Evolutionary conservation across 2,888 invertebrate species (phyloP).

Genomic region (Tupiocoris notatus): DNA sequence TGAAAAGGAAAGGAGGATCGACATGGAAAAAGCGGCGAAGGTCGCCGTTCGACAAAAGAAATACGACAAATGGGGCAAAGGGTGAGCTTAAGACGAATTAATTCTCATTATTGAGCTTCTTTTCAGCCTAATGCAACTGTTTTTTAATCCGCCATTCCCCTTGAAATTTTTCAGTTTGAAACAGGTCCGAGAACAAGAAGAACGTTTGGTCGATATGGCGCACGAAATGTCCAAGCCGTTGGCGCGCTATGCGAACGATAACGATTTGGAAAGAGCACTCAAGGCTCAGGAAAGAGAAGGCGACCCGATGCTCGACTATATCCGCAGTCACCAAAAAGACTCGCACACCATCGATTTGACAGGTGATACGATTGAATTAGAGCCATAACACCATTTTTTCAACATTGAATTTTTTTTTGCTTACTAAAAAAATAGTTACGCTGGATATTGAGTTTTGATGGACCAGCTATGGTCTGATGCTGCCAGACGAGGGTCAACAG

Average conservation of each 20-base stretch:
- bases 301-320: conserved; percentile 92
- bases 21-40: conserved; percentile 66
- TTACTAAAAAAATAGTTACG: too few species aligned
- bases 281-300: conserved; percentile 75
- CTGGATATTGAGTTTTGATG: too few species aligned
- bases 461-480: too few species aligned
- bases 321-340: conserved; percentile 68
- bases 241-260: conserved; percentile 84
- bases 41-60: conserved; percentile 68
- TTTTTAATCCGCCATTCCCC: too few species aligned
- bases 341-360: conserved; percentile 49
- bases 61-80: conserved; percentile 81
- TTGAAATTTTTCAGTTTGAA: conserved; percentile 67
- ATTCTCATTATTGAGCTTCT: too few species aligned
- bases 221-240: conserved; percentile 89
- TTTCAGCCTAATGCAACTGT: too few species aligned
- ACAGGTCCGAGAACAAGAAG: conserved; percentile 73
- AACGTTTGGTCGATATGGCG: conserved; percentile 68
- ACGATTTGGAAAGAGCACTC: conserved; percentile 77
- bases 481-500: too few species aligned
- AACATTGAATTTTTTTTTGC: too few species aligned
- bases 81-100: too few species aligned
- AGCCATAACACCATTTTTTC: too few species aligned
- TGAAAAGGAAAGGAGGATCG: conserved; percentile 66
- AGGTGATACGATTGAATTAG: too few species aligned